Conservation (phyloP, 2,797 vertebrate species). For the Alosa sapidissima region DNA sequence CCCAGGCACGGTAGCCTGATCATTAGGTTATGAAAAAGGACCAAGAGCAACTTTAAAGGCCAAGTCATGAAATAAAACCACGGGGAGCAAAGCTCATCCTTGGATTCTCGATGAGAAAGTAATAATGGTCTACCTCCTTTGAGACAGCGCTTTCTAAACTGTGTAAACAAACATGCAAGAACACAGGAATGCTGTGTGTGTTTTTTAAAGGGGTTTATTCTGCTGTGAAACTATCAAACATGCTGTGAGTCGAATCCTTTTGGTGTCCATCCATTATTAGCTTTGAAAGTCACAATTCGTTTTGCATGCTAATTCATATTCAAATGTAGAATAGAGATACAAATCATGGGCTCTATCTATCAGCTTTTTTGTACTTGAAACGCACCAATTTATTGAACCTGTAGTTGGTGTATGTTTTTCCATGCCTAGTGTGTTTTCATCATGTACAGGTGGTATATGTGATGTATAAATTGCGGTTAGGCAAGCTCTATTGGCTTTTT, state of each 20-base stretch:
- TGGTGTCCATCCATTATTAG: neutral
- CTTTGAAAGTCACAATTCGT: neutral
- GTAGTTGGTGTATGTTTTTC: neutral
- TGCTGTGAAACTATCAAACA: neutral
- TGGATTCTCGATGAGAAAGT: neutral
- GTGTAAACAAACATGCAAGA: constrained; percentile 13
- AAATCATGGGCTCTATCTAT: neutral
- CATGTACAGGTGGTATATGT: neutral
- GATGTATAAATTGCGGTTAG: constrained; percentile 16
- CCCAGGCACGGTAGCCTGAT: constrained; percentile 27
- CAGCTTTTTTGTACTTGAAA: neutral
- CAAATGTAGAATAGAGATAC: neutral
- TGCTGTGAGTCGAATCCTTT: neutral
- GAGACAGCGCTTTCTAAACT: neutral
- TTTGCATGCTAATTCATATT: constrained; percentile 12
- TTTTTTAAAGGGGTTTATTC: neutral
- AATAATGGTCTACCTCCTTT: neutral
- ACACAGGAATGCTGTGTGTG: neutral
- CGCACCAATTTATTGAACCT: neutral
- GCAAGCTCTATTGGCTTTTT: constrained; percentile 32
- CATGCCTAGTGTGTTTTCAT: neutral
- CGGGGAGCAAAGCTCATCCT: constrained; percentile 22
- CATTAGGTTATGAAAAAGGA: constrained; percentile 33
- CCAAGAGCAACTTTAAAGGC: constrained; percentile 29
- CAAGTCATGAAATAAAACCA: constrained; percentile 7